These are phyloP conservation scores for Lasiommata megera DNA, from an alignment of 2,888 invertebrate species.

Conservation along the genomic window DNA sequence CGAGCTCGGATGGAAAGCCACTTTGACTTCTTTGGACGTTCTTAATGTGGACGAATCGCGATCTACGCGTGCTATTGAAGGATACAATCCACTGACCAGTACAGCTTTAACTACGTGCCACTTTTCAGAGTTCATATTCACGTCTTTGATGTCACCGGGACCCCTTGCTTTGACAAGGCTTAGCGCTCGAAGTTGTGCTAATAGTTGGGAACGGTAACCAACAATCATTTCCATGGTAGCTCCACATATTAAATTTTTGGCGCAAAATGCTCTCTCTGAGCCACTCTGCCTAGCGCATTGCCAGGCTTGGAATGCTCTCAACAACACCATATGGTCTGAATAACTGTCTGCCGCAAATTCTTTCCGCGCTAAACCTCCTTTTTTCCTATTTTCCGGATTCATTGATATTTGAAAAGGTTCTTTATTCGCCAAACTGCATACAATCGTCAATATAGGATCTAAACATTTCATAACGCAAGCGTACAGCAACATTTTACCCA, in stretches of 20 bases:
- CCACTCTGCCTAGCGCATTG: constrained; percentile 83
- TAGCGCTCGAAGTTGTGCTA: constrained; percentile 89
- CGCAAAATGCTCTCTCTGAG: constrained; percentile 86
- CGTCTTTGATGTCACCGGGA: constrained; percentile 86
- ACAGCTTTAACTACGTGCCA: constrained; percentile 96
- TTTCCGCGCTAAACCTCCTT: constrained; percentile 83
- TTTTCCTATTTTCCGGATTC: constrained; percentile 84
- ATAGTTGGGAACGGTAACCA: constrained; percentile 90
- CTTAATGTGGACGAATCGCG: constrained; percentile 82
- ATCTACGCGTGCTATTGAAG: constrained; percentile 90
- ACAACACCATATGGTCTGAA: constrained; percentile 94
- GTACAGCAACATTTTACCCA: constrained; percentile 95
- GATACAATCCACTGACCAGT: constrained; percentile 93
- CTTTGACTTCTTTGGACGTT: constrained; percentile 82
- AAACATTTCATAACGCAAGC: constrained; percentile 95
- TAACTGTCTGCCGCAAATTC: constrained; percentile 87
- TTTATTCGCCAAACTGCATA: constrained; percentile 89
- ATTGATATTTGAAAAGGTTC: constrained; percentile 90
- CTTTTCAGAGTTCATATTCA: constrained; percentile 91
- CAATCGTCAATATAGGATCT: constrained; percentile 95
- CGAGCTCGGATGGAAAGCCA: constrained; percentile 82
- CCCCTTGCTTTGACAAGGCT: constrained; percentile 86
- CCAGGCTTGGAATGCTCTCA: constrained; percentile 90
- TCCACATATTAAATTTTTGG: constrained; percentile 87
- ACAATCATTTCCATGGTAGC: constrained; percentile 95